phyloP scores from a whole-genome alignment of 64 coral and sea anemone genomes.

The Pachyseris speciosa region DNA sequence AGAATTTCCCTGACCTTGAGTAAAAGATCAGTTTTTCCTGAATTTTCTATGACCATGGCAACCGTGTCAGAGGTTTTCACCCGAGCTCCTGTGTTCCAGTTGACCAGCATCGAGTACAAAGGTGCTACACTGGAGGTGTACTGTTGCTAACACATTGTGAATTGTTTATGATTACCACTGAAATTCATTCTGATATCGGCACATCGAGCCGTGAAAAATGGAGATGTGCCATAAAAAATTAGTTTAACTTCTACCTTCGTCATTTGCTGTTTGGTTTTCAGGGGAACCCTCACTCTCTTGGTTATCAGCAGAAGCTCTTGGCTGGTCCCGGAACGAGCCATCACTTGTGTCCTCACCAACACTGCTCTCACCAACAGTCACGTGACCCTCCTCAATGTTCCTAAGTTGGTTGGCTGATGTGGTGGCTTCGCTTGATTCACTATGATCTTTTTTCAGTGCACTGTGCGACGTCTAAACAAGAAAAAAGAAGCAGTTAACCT shows the following conservation, averaged over 20 bases:
- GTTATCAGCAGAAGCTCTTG: background rate
- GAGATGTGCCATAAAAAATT: no score
- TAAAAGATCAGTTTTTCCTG: no score
- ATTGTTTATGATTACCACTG: background rate
- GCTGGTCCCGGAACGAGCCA: background rate
- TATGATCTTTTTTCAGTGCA: background rate
- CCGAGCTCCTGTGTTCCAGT: no score
- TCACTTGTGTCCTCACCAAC: background rate
- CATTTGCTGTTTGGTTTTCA: background rate
- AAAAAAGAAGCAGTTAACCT: background rate
- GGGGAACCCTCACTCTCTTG: background rate
- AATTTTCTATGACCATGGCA: no score
- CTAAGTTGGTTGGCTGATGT: background rate
- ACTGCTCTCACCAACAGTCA: constrained; percentile 47
- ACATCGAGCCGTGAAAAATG: no score
- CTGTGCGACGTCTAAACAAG: background rate
- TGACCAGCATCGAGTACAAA: no score
- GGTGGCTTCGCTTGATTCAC: background rate
- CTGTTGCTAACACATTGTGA: no score
- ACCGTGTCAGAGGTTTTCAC: no score
- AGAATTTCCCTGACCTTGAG: no score
- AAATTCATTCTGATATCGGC: background rate
- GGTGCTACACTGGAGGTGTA: no score
- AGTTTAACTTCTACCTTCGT: background rate
- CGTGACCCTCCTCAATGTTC: background rate